Conservation (phyloP, 1,140 invertebrate species). For the Ctenoplectra terminalis region DNA sequence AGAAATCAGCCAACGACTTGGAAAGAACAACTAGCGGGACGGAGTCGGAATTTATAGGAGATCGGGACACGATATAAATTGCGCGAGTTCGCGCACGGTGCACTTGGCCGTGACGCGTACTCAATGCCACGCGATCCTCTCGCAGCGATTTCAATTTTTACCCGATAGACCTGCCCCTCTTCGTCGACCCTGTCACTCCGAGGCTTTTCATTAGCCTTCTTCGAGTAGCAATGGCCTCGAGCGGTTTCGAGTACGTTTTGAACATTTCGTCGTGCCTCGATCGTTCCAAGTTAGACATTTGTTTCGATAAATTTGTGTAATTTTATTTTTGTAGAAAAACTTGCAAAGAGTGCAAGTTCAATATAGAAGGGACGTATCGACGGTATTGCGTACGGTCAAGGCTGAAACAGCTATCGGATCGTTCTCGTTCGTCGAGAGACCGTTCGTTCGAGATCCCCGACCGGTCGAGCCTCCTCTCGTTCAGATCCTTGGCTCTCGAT, state of each 20-base stretch:
- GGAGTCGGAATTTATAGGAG: neutral
- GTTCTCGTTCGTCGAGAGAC: conserved; percentile 5
- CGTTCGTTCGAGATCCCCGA: neutral
- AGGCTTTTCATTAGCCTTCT: too few species aligned
- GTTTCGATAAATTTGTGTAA: neutral
- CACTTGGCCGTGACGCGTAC: neutral
- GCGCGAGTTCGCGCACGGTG: neutral
- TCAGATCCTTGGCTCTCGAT: neutral
- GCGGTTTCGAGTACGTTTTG: too few species aligned
- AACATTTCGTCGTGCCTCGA: too few species aligned
- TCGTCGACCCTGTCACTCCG: too few species aligned
- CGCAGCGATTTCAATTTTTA: neutral
- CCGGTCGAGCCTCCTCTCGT: neutral
- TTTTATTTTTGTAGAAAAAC: neutral
- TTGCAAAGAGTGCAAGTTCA: neutral
- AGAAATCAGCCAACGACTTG: neutral
- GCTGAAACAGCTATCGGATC: conserved; percentile 12
- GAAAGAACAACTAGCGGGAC: neutral
- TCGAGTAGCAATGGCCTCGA: too few species aligned
- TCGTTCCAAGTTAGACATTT: neutral
- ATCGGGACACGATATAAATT: neutral
- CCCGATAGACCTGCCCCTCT: neutral
- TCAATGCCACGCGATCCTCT: neutral
- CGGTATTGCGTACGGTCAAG: conserved; percentile 24
- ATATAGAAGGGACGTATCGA: neutral